A percentile compares a stretch with the other conserved stretches of the same genome.
Conservation (phyloP, 2,797 vertebrate species). For the Accipiter superciliosus region DNA sequence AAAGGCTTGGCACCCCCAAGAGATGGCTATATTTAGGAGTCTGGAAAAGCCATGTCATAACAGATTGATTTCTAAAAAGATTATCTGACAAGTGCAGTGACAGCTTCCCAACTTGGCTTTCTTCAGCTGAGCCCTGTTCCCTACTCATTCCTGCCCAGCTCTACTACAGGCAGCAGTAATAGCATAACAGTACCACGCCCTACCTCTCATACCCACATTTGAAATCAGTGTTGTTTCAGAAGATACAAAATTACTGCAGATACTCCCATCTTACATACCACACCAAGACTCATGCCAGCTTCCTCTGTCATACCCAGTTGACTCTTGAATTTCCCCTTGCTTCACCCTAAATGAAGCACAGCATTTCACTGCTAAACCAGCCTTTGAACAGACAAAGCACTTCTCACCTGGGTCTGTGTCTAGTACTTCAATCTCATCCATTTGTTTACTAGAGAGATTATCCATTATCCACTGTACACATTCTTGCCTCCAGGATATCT, state of each 20-base stretch:
- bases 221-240: background rate
- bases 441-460: background rate
- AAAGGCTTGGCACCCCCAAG: background rate
- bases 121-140: background rate
- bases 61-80: background rate
- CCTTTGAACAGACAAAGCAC: background rate
- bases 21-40: background rate
- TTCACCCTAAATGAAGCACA: background rate
- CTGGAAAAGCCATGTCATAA: background rate
- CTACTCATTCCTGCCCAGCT: background rate
- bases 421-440: background rate
- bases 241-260: accelerated
- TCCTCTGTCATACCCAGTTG: background rate
- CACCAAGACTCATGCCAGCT: background rate
- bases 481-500: background rate
- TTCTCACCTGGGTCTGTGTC: background rate
- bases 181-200: background rate
- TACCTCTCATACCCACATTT: too few species aligned
- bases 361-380: background rate
- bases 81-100: background rate
- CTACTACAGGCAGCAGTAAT: background rate
- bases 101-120: background rate
- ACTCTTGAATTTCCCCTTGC: background rate
- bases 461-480: background rate
- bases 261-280: background rate